A percentile compares a stretch with the other conserved stretches of the same genome.
phyloP scores from a whole-genome alignment of 2,888 invertebrate species.

The Deilephila porcellus region DNA sequence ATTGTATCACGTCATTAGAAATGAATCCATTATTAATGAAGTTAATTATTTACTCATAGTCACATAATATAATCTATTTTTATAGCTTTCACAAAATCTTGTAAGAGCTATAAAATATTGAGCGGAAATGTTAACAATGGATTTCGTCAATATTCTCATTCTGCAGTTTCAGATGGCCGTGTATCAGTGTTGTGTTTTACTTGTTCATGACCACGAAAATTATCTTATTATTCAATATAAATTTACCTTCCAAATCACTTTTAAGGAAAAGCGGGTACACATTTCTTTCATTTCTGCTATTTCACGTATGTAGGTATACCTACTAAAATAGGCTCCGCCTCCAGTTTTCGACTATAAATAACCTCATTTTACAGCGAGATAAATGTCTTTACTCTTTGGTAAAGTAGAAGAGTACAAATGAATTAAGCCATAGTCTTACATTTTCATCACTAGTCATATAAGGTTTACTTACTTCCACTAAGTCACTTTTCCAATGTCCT shows the following conservation, averaged over 20 bases:
- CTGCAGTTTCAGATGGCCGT: too few relatives aligned
- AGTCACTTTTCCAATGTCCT: constrained; percentile 11
- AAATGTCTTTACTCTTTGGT: constrained; percentile 5
- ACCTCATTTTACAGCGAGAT: constrained; percentile 1
- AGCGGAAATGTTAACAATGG: too few relatives aligned
- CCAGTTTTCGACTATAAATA: background rate
- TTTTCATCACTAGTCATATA: background rate
- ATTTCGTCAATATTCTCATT: too few relatives aligned
- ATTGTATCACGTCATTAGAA: constrained; percentile 2
- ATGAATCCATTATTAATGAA: background rate
- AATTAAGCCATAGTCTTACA: constrained; percentile 22
- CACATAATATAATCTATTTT: too few relatives aligned
- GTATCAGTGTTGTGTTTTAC: too few relatives aligned
- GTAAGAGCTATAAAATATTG: too few relatives aligned
- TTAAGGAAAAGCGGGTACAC: background rate
- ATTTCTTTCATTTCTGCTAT: background rate
- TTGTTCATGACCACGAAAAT: too few relatives aligned
- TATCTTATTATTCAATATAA: too few relatives aligned
- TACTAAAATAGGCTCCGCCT: background rate
- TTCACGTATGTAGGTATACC: too few relatives aligned
- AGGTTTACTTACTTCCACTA: constrained; percentile 18
- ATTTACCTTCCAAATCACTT: background rate
- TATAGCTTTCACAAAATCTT: too few relatives aligned
- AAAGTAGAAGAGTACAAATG: constrained; percentile 13
- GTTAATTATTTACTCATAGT: background rate